Conservation (phyloP, 2,888 invertebrate species). For the Scaptodrosophila latifasciaeformis region DNA sequence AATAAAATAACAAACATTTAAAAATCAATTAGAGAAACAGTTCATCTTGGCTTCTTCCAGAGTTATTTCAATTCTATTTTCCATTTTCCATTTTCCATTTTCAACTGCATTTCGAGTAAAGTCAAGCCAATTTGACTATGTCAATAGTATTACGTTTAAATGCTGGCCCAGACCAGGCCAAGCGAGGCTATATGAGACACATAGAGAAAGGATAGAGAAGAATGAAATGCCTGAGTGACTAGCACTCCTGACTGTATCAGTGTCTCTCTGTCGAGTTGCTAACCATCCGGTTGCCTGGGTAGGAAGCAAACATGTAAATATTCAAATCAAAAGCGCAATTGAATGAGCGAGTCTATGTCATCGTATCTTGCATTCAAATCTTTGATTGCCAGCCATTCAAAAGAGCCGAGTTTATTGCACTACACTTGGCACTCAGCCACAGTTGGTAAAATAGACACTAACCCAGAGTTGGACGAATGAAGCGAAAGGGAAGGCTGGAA, state of each 20-base stretch:
- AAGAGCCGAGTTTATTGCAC: slow-evolving; percentile 63
- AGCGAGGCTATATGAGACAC: neutral
- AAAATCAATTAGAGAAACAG: slow-evolving; percentile 46
- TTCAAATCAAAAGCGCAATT: slow-evolving; percentile 68
- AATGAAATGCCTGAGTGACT: slow-evolving; percentile 24
- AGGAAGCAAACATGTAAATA: slow-evolving; percentile 57
- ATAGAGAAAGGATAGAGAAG: slow-evolving; percentile 29
- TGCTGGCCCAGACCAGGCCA: neutral
- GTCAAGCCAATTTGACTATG: slow-evolving; percentile 59
- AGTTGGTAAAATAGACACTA: slow-evolving; percentile 26
- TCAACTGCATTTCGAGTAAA: neutral
- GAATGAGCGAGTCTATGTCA: slow-evolving; percentile 68
- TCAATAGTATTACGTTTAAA: slow-evolving; percentile 36
- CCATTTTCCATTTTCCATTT: too few relatives aligned
- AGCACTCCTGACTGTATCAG: neutral
- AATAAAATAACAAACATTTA: slow-evolving; percentile 33
- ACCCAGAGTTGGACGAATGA: too few relatives aligned
- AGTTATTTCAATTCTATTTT: too few relatives aligned
- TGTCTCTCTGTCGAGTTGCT: neutral
- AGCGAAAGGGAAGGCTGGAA: slow-evolving; percentile 49
- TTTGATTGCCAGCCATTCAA: slow-evolving; percentile 66
- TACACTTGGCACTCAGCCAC: slow-evolving; percentile 66
- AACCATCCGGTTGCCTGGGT: slow-evolving; percentile 16
- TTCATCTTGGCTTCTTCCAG: too few relatives aligned
- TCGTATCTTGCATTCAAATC: slow-evolving; percentile 67